A percentile compares a stretch with the other conserved stretches of the same genome.
Evolutionary conservation across 1,140 invertebrate species (phyloP).

Genomic region (Philotrypesis tridentata): DNA sequence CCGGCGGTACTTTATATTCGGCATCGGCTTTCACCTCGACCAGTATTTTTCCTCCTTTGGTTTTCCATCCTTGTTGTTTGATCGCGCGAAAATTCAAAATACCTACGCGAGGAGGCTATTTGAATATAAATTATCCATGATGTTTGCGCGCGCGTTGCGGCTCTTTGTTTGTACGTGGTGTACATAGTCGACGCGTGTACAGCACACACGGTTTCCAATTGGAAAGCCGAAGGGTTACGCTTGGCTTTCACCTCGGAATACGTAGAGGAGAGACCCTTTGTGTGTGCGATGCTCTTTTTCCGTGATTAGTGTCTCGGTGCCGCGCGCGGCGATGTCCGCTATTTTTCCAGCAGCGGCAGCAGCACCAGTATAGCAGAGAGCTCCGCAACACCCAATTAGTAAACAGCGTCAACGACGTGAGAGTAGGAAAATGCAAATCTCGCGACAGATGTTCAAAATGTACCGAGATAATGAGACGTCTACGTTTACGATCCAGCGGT

Average conservation of each 20-base stretch:
- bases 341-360: too few relatives aligned
- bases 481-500: background rate
- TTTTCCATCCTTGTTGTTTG: background rate
- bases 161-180: background rate
- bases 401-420: background rate
- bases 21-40: slow-evolving; percentile 37
- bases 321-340: background rate
- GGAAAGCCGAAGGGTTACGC: slow-evolving; percentile 34
- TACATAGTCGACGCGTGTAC: background rate
- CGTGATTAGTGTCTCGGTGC: background rate
- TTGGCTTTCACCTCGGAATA: slow-evolving; percentile 11
- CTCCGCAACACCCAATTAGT: background rate
- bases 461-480: background rate
- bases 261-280: slow-evolving; percentile 1
- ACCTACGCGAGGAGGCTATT: slow-evolving; percentile 11
- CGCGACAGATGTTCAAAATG: background rate
- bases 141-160: background rate
- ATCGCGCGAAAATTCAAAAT: slow-evolving; percentile 40
- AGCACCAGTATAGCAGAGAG: too few relatives aligned
- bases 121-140: slow-evolving; percentile 34
- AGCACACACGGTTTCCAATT: slow-evolving; percentile 17
- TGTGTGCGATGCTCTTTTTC: background rate
- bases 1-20: background rate
- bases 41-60: background rate
- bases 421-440: background rate